Conservation (phyloP, 2,113 vertebrate species). For the Hydrochoerus hydrochaeris region DNA sequence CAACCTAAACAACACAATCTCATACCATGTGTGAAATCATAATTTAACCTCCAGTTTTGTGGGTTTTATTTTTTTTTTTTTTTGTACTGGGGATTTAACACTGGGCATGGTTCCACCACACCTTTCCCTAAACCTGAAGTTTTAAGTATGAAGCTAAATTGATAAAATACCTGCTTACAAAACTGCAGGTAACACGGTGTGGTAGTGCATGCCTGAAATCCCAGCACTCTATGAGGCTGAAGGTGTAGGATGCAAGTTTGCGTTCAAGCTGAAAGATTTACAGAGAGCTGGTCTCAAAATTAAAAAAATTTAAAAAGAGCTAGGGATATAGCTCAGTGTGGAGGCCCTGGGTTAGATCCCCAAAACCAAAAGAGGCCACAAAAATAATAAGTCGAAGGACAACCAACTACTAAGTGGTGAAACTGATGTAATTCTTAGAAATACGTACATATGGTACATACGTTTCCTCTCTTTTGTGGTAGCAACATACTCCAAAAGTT, state of each 20-base stretch:
- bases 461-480: not conserved
- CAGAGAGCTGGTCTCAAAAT: not conserved
- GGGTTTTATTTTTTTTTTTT: not conserved
- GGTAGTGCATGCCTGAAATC: not conserved
- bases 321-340: not conserved
- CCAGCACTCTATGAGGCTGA: not conserved
- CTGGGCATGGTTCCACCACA: not conserved
- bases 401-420: not conserved
- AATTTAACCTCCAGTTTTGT: conserved; percentile 1
- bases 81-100: not conserved
- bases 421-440: conserved; percentile 6
- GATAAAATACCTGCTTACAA: not conserved
- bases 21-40: not conserved
- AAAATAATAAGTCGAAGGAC: not conserved
- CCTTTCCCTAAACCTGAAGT: not conserved
- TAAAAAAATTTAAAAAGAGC: not conserved
- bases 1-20: not conserved
- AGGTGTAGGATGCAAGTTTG: not conserved
- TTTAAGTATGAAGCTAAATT: not conserved
- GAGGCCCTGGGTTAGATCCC: not conserved
- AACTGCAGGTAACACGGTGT: not conserved
- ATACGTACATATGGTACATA: not conserved
- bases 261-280: not conserved
- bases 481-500: not conserved
- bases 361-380: not conserved